These are phyloP conservation scores for Leucoraja ocellata DNA, from an alignment of 2,797 vertebrate species.

Conservation along the genomic window DNA sequence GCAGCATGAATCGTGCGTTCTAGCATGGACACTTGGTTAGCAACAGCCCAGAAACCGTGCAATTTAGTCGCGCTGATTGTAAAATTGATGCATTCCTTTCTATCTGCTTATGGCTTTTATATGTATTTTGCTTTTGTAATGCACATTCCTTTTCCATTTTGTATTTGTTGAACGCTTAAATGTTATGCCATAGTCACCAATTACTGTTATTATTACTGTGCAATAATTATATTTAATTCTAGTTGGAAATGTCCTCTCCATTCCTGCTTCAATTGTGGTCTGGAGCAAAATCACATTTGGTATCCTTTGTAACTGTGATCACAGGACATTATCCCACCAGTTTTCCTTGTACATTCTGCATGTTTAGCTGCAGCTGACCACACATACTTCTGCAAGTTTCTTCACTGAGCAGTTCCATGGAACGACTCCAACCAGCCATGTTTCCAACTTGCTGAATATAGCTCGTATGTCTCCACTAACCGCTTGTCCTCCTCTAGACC, in stretches of 20 bases:
- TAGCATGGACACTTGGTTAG: background rate
- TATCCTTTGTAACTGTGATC: conserved; percentile 20
- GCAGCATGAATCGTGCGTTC: background rate
- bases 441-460: background rate
- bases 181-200: background rate
- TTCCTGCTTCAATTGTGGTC: conserved; percentile 5
- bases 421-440: background rate
- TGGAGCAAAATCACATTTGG: conserved; percentile 14
- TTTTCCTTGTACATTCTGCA: conserved; percentile 10
- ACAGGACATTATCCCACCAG: background rate
- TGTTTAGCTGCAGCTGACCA: background rate
- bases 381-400: background rate
- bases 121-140: background rate
- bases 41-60: background rate
- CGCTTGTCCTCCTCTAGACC: background rate
- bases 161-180: background rate
- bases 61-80: background rate
- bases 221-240: conserved; percentile 19
- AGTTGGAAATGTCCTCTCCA: background rate
- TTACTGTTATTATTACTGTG: background rate
- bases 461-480: background rate
- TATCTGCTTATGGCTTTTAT: background rate
- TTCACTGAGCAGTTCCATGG: background rate
- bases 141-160: conserved; percentile 13
- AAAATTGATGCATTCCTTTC: background rate